Evolutionary conservation across 2,888 invertebrate genomes (phyloP), one percentile per base, ranked within the genome.

Genomic region (Chrysomela aeneicollis): DNA sequence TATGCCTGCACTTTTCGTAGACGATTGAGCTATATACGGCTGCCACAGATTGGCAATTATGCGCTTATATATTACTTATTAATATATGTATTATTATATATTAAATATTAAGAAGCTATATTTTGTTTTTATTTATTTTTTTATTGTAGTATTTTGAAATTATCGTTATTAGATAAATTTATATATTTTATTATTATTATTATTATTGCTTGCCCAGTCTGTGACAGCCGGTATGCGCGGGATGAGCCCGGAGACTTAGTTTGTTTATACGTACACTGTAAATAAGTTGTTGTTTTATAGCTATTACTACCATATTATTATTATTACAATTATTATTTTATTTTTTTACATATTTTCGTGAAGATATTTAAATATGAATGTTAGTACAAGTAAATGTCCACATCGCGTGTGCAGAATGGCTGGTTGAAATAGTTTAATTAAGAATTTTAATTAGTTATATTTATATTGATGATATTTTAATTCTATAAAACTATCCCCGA

Each of bases 341-440:
- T 83, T 83, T 83, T 83, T 83, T 83, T 83, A 83, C 82, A 82
- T 83, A 82, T 83, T 83, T 83, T 83, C 83, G 82, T 82, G 82
- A 78, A 83, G 82, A 83, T 83, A 82, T 83, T 83, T 83, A 82
- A 82, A 76, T 82, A 82, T 82, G 79, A 81, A 83, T 82, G 82
- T 83, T 83, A 83, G 82, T 83, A 83, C 83, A 82, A 82, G 80
- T 79, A 78, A 78, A 81, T 80, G 79, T 81, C 78, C 78, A 79
- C 79, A 73, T 76, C 12, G 78, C 79, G 81, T 80, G 81, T 80
- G 80, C 79, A 77, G 81, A 79, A 81, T 82, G 82, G 82, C 82
- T 82, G 81, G 81, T 82, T 80, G 74, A 68, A 77, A 79, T 81
- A 81, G 81, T 80, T 80, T 82, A 81, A 81, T 81, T 80, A 81